phyloP scores from a whole-genome alignment of 2,888 invertebrate species.

The Ormyrus rosae region DNA sequence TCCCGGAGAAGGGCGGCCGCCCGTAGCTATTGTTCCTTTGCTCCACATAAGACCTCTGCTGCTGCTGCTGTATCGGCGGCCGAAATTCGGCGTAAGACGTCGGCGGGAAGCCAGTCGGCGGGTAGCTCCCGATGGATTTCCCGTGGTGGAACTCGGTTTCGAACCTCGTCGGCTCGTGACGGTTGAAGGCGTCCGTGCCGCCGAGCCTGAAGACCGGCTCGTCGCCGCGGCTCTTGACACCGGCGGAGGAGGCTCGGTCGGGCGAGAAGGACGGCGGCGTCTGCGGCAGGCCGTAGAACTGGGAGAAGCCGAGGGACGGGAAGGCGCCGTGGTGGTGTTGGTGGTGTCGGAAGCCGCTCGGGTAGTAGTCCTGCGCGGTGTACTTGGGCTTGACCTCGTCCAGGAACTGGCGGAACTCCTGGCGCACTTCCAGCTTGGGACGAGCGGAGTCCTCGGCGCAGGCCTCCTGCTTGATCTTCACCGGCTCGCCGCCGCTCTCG shows the following conservation, averaged over 20 bases:
- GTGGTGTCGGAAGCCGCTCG: slow-evolving; percentile 22
- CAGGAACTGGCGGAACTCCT: slow-evolving; percentile 59
- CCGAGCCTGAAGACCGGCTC: background rate
- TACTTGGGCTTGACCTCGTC: slow-evolving; percentile 16
- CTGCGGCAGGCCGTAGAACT: slow-evolving; percentile 47
- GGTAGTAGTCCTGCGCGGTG: background rate
- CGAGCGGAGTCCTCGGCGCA: background rate
- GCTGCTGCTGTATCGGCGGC: slow-evolving; percentile 57
- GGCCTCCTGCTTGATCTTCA: slow-evolving; percentile 66
- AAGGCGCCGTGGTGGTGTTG: background rate
- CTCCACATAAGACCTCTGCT: slow-evolving; percentile 60
- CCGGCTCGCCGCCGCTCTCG: slow-evolving; percentile 57
- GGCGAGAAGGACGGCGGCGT: slow-evolving; percentile 49
- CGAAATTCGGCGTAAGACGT: slow-evolving; percentile 61
- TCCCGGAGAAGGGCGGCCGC: slow-evolving; percentile 60
- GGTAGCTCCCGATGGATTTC: slow-evolving; percentile 9
- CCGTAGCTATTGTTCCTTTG: slow-evolving; percentile 60
- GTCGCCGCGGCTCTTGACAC: slow-evolving; percentile 18
- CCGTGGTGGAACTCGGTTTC: slow-evolving; percentile 43
- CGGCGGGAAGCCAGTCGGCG: slow-evolving; percentile 52
- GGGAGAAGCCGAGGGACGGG: slow-evolving; percentile 36
- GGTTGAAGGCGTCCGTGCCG: background rate
- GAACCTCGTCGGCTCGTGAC: slow-evolving; percentile 31
- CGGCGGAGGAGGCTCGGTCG: slow-evolving; percentile 32
- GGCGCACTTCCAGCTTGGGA: slow-evolving; percentile 61